These are phyloP conservation scores for Chrysotoxum bicinctum DNA, from an alignment of 2,888 invertebrate species.

Conservation along the genomic window DNA sequence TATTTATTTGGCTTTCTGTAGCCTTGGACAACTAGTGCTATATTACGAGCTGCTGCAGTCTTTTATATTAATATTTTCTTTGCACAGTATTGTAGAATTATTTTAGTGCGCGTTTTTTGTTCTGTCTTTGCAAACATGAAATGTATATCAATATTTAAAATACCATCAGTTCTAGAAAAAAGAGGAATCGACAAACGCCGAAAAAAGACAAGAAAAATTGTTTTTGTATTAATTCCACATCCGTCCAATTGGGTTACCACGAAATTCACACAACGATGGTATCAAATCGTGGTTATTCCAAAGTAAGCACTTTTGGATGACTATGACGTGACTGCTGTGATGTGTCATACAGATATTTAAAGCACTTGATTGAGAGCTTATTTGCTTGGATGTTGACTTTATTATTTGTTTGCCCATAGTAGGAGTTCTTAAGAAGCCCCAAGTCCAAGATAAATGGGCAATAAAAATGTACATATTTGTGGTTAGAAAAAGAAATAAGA, in stretches of 20 bases:
- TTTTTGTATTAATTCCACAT: constrained; percentile 35
- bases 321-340: constrained; percentile 21
- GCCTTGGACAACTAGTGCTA: too few relatives aligned
- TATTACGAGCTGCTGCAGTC: too few relatives aligned
- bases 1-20: too few relatives aligned
- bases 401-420: neutral
- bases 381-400: neutral
- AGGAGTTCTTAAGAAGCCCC: constrained; percentile 1
- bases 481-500: neutral
- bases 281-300: neutral
- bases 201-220: neutral
- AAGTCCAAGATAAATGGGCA: neutral
- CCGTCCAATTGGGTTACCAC: constrained; percentile 52
- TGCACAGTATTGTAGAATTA: neutral
- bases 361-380: neutral
- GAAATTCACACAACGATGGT: constrained; percentile 26
- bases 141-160: neutral
- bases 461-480: neutral
- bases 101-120: neutral
- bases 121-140: neutral
- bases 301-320: neutral
- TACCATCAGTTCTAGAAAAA: neutral
- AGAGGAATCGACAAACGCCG: neutral
- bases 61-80: too few relatives aligned
- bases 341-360: constrained; percentile 42